Evolutionary conservation across 2,113 vertebrate genomes (phyloP).

Genomic region (Mus musculus): GRCm39 chr13:12569501-12570000

Average conservation of each 20-base stretch:
- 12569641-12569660: background rate
- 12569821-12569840: background rate
- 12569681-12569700: background rate
- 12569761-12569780: background rate
- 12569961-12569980: background rate
- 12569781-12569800: background rate
- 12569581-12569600: background rate
- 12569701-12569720: background rate
- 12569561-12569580: background rate
- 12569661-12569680: slow-evolving; percentile 38
- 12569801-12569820: slow-evolving; percentile 16
- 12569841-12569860: background rate
- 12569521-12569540: slow-evolving; percentile 14
- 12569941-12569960: background rate
- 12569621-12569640: slow-evolving; percentile 1
- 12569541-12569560: slow-evolving; percentile 46
- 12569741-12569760: background rate
- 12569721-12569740: slow-evolving; percentile 24
- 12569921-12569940: background rate
- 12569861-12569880: background rate
- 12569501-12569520: background rate
- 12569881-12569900: background rate
- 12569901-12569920: background rate
- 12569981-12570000: fast-evolving
- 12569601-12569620: background rate